These are phyloP conservation scores for Anolis sagrei DNA, from an alignment of 2,113 vertebrate genomes.

Conservation along the genomic window DNA sequence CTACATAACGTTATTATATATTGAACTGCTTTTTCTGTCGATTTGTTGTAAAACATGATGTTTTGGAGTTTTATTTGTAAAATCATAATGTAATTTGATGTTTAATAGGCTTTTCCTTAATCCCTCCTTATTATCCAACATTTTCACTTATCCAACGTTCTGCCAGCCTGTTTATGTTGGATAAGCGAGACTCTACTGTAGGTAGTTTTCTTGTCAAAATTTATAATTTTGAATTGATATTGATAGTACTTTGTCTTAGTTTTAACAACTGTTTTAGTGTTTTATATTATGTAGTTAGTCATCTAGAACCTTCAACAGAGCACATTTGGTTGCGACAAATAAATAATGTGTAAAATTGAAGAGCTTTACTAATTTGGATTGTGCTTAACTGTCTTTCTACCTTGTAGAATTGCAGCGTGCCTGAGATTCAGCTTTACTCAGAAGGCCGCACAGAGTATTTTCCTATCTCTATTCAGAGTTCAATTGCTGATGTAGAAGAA, in stretches of 20 bases:
- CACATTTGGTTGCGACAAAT: neutral
- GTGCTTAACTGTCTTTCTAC: conserved; percentile 32
- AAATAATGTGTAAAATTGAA: neutral
- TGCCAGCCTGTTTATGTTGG: too few species aligned
- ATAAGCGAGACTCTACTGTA: too few species aligned
- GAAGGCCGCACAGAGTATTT: conserved; percentile 43
- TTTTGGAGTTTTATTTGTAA: too few species aligned
- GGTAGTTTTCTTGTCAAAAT: neutral
- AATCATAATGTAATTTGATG: too few species aligned
- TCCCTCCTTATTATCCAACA: too few species aligned
- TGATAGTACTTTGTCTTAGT: neutral
- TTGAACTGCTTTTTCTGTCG: too few species aligned
- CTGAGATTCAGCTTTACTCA: conserved; percentile 78
- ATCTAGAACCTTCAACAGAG: neutral
- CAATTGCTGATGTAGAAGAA: conserved; percentile 74
- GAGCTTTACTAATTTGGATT: neutral
- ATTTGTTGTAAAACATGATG: too few species aligned
- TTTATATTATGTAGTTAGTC: neutral
- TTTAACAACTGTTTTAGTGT: neutral
- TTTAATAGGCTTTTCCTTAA: too few species aligned
- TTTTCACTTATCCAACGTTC: too few species aligned
- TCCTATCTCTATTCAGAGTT: conserved; percentile 70
- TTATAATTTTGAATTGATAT: neutral
- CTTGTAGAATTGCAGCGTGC: conserved; percentile 77
- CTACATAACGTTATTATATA: too few species aligned